Evolutionary conservation across 2,797 vertebrate species (phyloP).

Genomic region (Falco concolor): DNA sequence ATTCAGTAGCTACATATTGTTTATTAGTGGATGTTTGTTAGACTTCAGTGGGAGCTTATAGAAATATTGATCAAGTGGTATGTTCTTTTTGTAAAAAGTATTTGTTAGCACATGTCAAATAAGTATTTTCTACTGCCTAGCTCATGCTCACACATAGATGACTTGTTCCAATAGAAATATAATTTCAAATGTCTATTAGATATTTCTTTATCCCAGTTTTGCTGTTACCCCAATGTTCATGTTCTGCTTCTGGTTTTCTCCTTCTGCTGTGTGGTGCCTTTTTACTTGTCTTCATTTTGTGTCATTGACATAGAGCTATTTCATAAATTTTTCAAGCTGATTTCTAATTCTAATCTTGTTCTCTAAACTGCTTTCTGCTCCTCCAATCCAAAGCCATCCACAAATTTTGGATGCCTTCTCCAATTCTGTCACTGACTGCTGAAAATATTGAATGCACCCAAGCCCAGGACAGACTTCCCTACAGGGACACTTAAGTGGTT

Average conservation of each 20-base stretch:
- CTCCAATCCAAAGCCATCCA: background rate
- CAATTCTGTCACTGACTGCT: background rate
- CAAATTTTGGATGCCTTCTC: background rate
- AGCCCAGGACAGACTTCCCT: background rate
- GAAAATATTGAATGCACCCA: background rate
- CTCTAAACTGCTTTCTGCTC: background rate
- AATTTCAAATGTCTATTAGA: background rate
- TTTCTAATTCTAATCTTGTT: background rate
- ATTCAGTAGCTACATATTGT: background rate
- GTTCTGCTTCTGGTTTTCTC: background rate
- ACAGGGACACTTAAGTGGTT: background rate
- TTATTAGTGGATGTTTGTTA: background rate
- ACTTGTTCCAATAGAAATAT: background rate
- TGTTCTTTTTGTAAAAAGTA: background rate
- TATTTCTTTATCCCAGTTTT: background rate
- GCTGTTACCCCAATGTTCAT: background rate
- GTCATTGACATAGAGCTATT: background rate
- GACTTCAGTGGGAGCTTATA: background rate
- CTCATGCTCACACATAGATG: background rate
- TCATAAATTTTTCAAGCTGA: background rate
- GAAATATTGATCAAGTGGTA: background rate
- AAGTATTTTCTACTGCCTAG: background rate
- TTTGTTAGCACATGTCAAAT: background rate
- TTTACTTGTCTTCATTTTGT: background rate
- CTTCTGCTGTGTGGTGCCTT: background rate